Base-by-base conservation (phyloP, 2,113 vertebrate species). In the human (Homo sapiens) region DNA sequence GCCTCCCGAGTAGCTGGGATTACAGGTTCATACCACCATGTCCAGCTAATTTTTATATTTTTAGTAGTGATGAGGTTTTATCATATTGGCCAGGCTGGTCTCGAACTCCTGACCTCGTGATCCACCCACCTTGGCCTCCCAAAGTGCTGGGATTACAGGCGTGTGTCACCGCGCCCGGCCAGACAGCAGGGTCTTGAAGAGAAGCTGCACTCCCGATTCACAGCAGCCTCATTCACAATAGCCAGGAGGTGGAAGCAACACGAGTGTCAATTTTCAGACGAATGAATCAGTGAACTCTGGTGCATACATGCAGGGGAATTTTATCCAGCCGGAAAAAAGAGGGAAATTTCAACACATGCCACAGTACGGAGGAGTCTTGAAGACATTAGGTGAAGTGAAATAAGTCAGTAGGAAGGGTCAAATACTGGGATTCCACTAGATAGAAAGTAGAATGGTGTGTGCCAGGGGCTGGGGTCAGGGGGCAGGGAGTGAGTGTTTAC, bases 311-410 rank as follows among this genome's bases (percentile, higher is more conserved):
- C 30, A 3, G 1, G 5, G 50, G 50, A 8, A n/a, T 45, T 38
- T 18, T 6, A 57, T 84, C 30, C 12, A 13, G 38, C 30, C 30
- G 6, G 9, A 2, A 55, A 50, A 8, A n/a, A 61, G 61, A 43
- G 68, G 73, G 50, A 27, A 14, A 55, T 11, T 20, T 23, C 20
- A 22, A 64, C 17, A n/a, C 38, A 6, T 1, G 61, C 22, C 30
- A 20, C 30, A 9, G 14, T 4, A 1, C 0, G 16, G 73, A 5
- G 6, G 30, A 30, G 43, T 0, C 32, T 3, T 30, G 43, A 66
- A 45, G 55, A 55, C 13, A 0, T 55, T 3, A 8, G 40, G 18
- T 32, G 40, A 7, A 70, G 38, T 8, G 72, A 81, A 32, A 35
- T 50, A 68, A 70, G 18, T 30, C 61, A 43, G 55, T 30, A 76